Evolutionary conservation across 1,140 invertebrate genomes (phyloP), one percentile per base, ranked within the genome.

Genomic region (Sipha flava): DNA sequence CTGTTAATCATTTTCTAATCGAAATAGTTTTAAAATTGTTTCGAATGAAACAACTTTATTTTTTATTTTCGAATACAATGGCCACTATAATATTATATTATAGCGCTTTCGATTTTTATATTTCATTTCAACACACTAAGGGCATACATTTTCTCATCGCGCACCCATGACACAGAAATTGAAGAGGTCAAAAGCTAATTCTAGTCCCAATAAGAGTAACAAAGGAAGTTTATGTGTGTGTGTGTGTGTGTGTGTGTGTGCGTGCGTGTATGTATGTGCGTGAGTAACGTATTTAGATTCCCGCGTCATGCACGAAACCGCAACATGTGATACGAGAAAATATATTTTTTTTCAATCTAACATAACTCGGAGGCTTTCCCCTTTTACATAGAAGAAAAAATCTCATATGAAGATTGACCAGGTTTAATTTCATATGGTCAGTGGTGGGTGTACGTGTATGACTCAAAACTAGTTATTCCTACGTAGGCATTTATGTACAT

Each of bases 261-360:
- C 18, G 4, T 14, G 18, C 29, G 9, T 29, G 12, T 16, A 14
- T 21, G 23, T 37, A 21, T 21, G 4, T 66, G 21, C 3, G 5
- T 16, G 7, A n/a, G n/a, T n/a, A n/a, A n/a, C n/a, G n/a, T n/a
- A n/a, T n/a, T n/a, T 26, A 66, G 37, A 66, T 43, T 26, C 21
- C 26, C 21, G 21, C 26, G 37, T 66, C 37, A 9, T 31, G 31
- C 49, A 0, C 31, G 10, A 75, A 75, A 75, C 72, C 72, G 49
- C 72, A 75, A 75, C 31, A 75, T 37, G 31, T 23, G 72, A 75
- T 75, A 75, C 31, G 72, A 49, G 31, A 75, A 34, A 75, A 75
- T 34, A n/a, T 52, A 52, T 75, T 45, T 70, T 70, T 16, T 70
- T 70, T 70, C 14, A 6, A 23, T 70, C 40, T 45, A 26, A 45